These are phyloP conservation scores for Dicranocentrus wangi DNA, from an alignment of 2,888 invertebrate species.

Conservation along the genomic window DNA sequence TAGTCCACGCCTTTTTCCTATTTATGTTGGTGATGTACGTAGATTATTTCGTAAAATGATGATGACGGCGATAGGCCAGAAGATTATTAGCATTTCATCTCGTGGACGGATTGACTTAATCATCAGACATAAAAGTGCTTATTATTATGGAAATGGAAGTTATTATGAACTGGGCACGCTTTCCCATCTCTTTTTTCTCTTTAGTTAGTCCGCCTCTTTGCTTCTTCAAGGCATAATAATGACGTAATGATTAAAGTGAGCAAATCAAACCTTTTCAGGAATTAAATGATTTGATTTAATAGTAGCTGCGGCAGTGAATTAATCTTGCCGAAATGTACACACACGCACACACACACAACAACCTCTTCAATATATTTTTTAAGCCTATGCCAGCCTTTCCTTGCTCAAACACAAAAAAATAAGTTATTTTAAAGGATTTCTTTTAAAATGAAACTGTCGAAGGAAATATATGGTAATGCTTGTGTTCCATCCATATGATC, in stretches of 20 bases:
- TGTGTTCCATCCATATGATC: no score
- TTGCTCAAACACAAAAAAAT: background rate
- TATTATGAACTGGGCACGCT: conserved; percentile 47
- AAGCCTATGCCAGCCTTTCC: no score
- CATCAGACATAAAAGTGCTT: conserved; percentile 37
- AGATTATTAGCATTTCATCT: conserved; percentile 45
- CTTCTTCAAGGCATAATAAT: background rate
- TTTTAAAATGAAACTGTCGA: background rate
- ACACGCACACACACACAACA: background rate
- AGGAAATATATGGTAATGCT: no score
- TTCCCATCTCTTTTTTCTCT: conserved; percentile 24
- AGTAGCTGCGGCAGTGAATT: conserved; percentile 27
- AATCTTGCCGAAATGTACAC: conserved; percentile 19
- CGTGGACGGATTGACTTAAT: conserved; percentile 35
- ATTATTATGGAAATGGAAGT: conserved; percentile 58
- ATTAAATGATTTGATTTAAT: conserved; percentile 44
- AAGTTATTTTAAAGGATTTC: background rate
- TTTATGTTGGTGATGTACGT: conserved; percentile 34
- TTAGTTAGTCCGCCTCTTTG: conserved; percentile 11
- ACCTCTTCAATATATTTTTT: background rate
- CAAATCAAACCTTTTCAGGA: conserved; percentile 16
- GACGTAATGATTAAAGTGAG: background rate
- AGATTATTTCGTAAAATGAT: conserved; percentile 14
- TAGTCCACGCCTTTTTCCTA: conserved; percentile 48
- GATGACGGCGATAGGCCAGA: conserved; percentile 21